These are phyloP conservation scores for Physella acuta DNA, from an alignment of 1,140 invertebrate genomes.

Conservation along the genomic window DNA sequence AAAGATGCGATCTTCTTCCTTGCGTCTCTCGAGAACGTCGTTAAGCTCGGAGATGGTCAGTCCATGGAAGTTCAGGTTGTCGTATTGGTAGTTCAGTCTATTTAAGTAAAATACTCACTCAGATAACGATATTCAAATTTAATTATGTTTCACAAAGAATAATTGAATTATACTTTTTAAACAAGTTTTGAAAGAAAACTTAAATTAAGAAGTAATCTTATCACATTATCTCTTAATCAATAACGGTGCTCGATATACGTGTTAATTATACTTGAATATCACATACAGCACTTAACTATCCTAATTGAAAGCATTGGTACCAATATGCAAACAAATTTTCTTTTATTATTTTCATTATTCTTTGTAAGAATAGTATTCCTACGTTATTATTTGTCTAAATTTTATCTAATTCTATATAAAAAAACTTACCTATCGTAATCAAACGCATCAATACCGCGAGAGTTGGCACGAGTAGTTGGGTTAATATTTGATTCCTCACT, in stretches of 20 bases:
- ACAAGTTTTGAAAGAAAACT: background rate
- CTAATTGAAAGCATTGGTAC: background rate
- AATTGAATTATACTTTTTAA: too few species aligned
- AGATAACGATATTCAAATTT: background rate
- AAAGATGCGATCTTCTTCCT: constrained; percentile 28
- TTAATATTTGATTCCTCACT: too few species aligned
- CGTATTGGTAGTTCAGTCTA: constrained; percentile 30
- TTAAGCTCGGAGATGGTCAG: constrained; percentile 30
- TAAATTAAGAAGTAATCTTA: background rate
- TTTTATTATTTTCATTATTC: background rate
- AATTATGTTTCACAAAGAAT: background rate
- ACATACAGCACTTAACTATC: background rate
- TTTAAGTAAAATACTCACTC: background rate
- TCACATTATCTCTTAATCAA: background rate
- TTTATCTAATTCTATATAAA: background rate
- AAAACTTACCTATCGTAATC: constrained; percentile 27
- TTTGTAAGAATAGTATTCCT: background rate
- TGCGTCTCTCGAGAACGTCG: constrained; percentile 14
- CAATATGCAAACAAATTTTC: background rate
- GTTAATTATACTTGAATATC: background rate
- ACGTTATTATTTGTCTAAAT: background rate
- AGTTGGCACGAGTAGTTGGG: constrained; percentile 13
- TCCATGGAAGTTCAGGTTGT: constrained; percentile 33
- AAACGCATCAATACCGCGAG: constrained; percentile 27
- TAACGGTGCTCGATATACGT: background rate